Conservation (phyloP, 1,140 invertebrate genomes). For the Drosophila oshimai region DNA sequence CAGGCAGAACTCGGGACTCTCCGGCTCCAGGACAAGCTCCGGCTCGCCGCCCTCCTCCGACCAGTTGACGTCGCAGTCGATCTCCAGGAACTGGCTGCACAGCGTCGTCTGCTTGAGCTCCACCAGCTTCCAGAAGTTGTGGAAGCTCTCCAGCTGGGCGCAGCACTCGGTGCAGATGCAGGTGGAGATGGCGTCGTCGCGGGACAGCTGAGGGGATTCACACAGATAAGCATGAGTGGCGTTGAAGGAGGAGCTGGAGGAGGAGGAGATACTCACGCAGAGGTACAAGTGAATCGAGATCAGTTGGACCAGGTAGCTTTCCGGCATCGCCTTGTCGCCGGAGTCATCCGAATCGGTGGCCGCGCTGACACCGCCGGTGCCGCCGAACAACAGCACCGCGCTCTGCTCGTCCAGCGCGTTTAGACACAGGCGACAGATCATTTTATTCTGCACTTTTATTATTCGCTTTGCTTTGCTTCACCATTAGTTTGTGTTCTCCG, state of each 20-base stretch:
- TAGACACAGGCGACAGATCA: constrained; percentile 77
- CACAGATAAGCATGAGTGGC: background rate
- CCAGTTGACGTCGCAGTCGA: constrained; percentile 74
- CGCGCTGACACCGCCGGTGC: constrained; percentile 10
- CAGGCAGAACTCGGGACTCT: background rate
- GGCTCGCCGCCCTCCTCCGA: constrained; percentile 51
- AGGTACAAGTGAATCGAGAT: constrained; percentile 77
- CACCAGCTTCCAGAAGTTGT: constrained; percentile 70
- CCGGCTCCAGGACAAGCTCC: constrained; percentile 28
- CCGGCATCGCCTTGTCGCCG: constrained; percentile 51
- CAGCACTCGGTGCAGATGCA: constrained; percentile 64
- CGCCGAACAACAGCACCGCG: constrained; percentile 53
- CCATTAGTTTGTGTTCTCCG: constrained; percentile 17
- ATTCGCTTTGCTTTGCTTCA: constrained; percentile 15
- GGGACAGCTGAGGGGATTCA: constrained; percentile 43
- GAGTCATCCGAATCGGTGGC: constrained; percentile 13
- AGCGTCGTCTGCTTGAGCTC: constrained; percentile 73
- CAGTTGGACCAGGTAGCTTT: constrained; percentile 73
- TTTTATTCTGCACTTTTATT: constrained; percentile 40
- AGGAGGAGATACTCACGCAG: constrained; percentile 54
- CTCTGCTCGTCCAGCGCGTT: constrained; percentile 60
- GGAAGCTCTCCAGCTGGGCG: constrained; percentile 67
- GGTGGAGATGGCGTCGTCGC: constrained; percentile 73
- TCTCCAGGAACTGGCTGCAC: constrained; percentile 66
- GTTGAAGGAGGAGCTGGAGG: background rate